phyloP scores from a whole-genome alignment of 2,888 invertebrate species.

The Lasioglossum villosulum region DNA sequence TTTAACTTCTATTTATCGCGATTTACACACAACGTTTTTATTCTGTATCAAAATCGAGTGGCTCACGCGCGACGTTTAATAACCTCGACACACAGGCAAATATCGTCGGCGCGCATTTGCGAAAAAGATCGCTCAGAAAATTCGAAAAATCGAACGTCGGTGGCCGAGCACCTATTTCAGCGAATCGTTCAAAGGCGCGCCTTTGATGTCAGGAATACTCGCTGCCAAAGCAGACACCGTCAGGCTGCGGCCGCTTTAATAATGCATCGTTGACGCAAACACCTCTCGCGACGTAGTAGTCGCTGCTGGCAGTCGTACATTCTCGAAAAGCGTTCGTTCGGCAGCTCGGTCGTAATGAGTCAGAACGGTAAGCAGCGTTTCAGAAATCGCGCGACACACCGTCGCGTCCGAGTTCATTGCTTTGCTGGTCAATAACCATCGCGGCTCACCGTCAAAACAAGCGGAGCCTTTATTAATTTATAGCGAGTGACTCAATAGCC shows the following conservation, averaged over 20 bases:
- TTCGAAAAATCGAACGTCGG: neutral
- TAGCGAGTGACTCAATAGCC: slow-evolving; percentile 69
- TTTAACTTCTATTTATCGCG: no score
- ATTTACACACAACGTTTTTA: no score
- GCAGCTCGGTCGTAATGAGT: neutral
- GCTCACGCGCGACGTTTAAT: neutral
- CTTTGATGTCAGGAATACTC: neutral
- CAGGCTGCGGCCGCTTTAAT: neutral
- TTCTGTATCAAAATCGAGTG: no score
- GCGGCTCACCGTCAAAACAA: slow-evolving; percentile 73
- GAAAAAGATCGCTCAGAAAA: neutral
- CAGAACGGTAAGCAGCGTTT: slow-evolving; percentile 14
- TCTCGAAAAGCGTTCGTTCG: neutral
- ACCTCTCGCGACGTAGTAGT: neutral
- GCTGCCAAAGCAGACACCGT: neutral
- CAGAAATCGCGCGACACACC: slow-evolving; percentile 52
- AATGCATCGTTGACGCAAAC: slow-evolving; percentile 6
- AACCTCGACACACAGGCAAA: neutral
- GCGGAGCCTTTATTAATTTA: slow-evolving; percentile 65
- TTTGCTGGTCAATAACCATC: slow-evolving; percentile 72
- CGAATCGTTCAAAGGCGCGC: neutral
- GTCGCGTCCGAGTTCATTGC: slow-evolving; percentile 57
- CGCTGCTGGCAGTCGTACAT: neutral
- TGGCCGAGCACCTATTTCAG: neutral
- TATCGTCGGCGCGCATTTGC: neutral